Base-by-base conservation (phyloP, 2,797 vertebrate species). In the Notoglanidium macrostoma region DNA sequence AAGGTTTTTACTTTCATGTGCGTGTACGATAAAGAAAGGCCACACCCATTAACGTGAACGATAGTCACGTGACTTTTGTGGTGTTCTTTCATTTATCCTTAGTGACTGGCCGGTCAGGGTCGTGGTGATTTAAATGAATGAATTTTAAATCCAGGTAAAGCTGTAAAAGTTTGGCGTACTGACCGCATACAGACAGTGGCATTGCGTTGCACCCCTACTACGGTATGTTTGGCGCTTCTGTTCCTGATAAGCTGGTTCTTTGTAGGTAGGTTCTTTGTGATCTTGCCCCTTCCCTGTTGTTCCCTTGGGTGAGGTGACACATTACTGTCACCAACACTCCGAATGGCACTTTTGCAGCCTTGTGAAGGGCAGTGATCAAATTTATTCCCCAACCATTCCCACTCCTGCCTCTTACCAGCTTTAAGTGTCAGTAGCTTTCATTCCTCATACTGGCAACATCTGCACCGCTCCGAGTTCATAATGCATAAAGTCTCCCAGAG, bases 311-410 rank as follows among this genome's bases (percentile, higher is more conserved):
- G 10, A 68, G 19, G 12, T 59, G 65, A 44, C 82, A 35, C 23
- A 84, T 87, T 84, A 84, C 35, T 72, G 82, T 68, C 82, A 78
- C 86, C 84, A 68, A 32, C 32, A 68, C 49, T 70, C 63, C 63
- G 51, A 78, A 87, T 79, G 35, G 82, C 86, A 84, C 73, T 59
- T 87, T 29, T 84, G 86, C 61, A 59, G 63, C 63, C 49, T 72
- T 84, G 73, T 54, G 73, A 84, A 79, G 73, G 82, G 83, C 82
- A 84, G 86, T 87, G 86, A 84, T 84, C 61, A 84, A 78, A 84
- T 84, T 87, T 87, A 70, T 78, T 84, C 73, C 73, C 51, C 61
- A 68, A 49, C 73, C 49, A 61, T 80, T 83, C 65, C 83, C 63
- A 85, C 54, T 51, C 35, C 83, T 79, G 65, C 83, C 21, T 88